A percentile compares a stretch with the other conserved stretches of the same genome.
These are phyloP conservation scores for Nemurella pictetii DNA, from an alignment of 2,888 invertebrate genomes.

Conservation along the genomic window DNA sequence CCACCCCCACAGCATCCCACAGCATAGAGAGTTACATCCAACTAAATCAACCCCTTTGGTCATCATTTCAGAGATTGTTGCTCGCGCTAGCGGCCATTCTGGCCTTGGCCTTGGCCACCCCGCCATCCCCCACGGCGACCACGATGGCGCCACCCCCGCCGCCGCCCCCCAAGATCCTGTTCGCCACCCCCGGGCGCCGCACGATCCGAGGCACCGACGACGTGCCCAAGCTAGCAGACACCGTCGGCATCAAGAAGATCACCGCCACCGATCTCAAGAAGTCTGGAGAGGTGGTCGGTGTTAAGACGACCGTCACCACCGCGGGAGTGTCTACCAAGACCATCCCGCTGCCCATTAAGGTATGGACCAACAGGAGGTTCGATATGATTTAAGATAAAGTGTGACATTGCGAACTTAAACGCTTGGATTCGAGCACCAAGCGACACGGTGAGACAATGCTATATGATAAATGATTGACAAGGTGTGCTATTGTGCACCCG, in stretches of 20 bases:
- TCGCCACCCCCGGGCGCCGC: not conserved
- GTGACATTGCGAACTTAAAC: no score
- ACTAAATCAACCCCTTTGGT: not conserved
- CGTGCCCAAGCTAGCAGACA: not conserved
- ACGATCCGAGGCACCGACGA: not conserved
- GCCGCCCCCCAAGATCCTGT: conserved; percentile 16
- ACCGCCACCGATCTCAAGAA: not conserved
- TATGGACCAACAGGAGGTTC: no score
- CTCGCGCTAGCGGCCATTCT: conserved; percentile 1
- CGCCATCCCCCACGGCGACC: conserved; percentile 18
- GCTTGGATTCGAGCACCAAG: no score
- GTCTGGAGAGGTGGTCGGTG: not conserved
- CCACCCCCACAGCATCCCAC: no score
- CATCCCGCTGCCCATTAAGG: not conserved
- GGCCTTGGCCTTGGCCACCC: conserved; percentile 29
- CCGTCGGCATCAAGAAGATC: not conserved
- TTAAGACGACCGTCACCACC: not conserved
- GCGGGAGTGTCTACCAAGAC: not conserved
- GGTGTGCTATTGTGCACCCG: no score
- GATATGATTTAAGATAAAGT: no score
- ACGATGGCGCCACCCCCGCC: conserved; percentile 23
- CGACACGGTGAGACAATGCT: no score
- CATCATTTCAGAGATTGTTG: conserved; percentile 14
- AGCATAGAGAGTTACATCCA: no score
- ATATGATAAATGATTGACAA: no score